phyloP scores from a whole-genome alignment of 2,797 vertebrate genomes.

The Octomys mimax region DNA sequence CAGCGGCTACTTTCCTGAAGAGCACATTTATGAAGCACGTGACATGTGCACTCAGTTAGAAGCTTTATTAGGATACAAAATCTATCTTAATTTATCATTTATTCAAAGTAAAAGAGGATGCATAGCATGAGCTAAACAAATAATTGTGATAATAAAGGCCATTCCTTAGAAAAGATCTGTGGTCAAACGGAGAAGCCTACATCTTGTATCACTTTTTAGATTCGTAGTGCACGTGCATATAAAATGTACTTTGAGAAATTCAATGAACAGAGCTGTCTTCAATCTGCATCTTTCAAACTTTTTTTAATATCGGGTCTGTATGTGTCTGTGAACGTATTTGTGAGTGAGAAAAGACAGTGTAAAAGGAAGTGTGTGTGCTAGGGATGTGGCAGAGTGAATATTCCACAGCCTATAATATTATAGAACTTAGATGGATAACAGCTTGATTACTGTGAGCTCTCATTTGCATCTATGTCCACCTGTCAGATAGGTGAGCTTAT shows the following conservation, averaged over 20 bases:
- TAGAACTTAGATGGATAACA: background rate
- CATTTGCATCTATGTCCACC: background rate
- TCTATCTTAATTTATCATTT: background rate
- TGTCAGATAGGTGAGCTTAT: background rate
- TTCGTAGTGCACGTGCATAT: background rate
- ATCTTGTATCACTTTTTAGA: background rate
- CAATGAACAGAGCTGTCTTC: background rate
- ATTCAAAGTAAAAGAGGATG: background rate
- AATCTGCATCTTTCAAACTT: background rate
- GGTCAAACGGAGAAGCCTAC: background rate
- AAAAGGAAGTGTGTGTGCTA: background rate
- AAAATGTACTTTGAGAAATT: conserved; percentile 22
- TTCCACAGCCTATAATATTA: background rate
- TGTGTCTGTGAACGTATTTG: background rate
- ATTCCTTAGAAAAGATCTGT: background rate
- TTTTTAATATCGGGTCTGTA: background rate
- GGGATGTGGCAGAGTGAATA: background rate
- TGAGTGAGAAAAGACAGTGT: background rate
- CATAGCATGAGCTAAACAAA: background rate
- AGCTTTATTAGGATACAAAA: background rate
- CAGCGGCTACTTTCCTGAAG: background rate
- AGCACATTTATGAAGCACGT: background rate
- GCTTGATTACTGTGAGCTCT: background rate
- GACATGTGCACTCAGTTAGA: background rate
- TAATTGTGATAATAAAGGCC: background rate